These are phyloP conservation scores for Drosophila affinis DNA, from an alignment of 2,888 invertebrate genomes.

Conservation along the genomic window DNA sequence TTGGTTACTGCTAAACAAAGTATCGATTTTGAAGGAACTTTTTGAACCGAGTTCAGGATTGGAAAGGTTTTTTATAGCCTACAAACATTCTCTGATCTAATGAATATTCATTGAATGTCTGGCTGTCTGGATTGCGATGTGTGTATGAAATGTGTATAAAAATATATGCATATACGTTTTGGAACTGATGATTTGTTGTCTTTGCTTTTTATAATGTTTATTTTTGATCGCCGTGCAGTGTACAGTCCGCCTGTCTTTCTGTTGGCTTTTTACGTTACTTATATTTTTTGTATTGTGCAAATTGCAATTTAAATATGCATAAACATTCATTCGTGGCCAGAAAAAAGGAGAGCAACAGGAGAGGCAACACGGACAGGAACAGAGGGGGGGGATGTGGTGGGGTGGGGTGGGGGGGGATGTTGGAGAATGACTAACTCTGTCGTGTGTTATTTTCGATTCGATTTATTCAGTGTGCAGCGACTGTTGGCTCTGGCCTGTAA, in stretches of 20 bases:
- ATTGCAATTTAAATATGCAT: conserved; percentile 66
- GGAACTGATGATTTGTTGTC: not conserved
- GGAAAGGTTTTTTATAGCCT: conserved; percentile 15
- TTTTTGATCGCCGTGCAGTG: conserved; percentile 50
- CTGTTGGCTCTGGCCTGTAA: conserved; percentile 22
- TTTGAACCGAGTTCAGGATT: not conserved
- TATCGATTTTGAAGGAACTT: conserved; percentile 1
- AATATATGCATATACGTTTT: conserved; percentile 4
- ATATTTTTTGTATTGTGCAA: conserved; percentile 42
- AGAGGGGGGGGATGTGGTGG: too few relatives aligned
- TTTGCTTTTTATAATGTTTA: conserved; percentile 41
- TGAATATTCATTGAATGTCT: not conserved
- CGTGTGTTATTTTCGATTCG: conserved; percentile 54
- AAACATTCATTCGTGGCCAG: conserved; percentile 53
- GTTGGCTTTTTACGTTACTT: conserved; percentile 15
- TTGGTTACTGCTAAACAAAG: not conserved
- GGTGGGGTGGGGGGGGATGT: conserved; percentile 24
- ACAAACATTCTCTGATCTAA: not conserved
- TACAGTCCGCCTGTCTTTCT: not conserved
- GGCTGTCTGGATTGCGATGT: not conserved
- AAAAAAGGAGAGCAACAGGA: not conserved
- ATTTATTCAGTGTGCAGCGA: conserved; percentile 19
- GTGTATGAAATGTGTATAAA: not conserved
- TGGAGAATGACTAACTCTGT: conserved; percentile 55
- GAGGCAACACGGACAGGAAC: not conserved